phyloP scores from a whole-genome alignment of 2,888 invertebrate genomes.

The Clepsis dumicolana region DNA sequence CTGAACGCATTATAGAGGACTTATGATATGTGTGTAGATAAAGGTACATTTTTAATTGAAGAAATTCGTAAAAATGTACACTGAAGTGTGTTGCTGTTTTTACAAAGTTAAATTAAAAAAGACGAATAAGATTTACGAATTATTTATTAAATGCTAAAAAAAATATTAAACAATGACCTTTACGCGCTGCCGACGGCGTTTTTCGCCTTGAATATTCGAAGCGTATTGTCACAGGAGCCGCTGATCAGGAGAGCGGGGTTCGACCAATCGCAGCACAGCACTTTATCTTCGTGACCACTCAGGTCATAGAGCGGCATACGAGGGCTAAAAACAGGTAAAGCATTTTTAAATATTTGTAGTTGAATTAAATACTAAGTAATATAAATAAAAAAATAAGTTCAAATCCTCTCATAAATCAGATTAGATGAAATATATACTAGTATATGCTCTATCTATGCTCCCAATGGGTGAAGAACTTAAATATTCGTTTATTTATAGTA shows the following conservation, averaged over 20 bases:
- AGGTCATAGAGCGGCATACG: constrained; percentile 97
- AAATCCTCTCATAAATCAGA: no score
- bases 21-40: no score
- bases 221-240: constrained; percentile 96
- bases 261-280: constrained; percentile 97
- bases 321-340: constrained; percentile 88
- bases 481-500: no score
- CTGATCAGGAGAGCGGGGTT: constrained; percentile 94
- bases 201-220: constrained; percentile 93
- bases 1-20: no score
- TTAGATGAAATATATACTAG: no score
- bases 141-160: constrained; percentile 6
- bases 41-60: no score
- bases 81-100: no score
- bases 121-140: constrained; percentile 6
- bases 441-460: no score
- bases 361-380: not conserved
- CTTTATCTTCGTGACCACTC: constrained; percentile 97
- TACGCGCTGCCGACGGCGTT: constrained; percentile 66
- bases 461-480: no score
- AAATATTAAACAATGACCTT: constrained; percentile 42
- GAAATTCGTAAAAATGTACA: no score
- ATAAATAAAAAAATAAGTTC: constrained; percentile 8
- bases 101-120: not conserved
- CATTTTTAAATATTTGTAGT: not conserved